Evolutionary conservation across 1,140 invertebrate species (phyloP), one percentile per base, ranked within the genome.

Genomic region (Drosophila tropicalis): DNA sequence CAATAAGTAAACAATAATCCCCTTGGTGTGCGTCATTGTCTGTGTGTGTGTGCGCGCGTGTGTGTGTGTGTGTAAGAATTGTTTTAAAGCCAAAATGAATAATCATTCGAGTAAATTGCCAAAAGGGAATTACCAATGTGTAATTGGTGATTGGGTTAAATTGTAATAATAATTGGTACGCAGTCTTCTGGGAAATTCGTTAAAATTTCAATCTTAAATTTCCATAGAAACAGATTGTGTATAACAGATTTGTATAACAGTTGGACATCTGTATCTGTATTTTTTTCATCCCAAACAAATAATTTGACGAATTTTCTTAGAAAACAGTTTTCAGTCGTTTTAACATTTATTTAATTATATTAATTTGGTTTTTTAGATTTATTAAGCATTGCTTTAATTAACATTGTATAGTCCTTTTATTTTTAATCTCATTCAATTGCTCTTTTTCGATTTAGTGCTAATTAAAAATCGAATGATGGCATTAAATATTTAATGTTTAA

Each of bases 401-500:
- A 63, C 70, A 57, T 64, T 62, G 29, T 68, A 64, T 39, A 64
- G 3, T 25, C 12, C 39, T 62, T 65, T 40, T 9, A 63, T 44
- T 75, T 63, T 17, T 39, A 29, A 51, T 67, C 5, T 60, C 60
- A 29, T 36, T 40, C 44, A 25, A 66, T 15, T n/a, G 40, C 56
- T 75, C 47, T 58, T 63, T 68, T 47, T 68, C 56, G 47, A 34
- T 17, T n/a, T 64, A 58, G 55, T 70, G 76, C 61, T 87, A 79
- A 82, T 82, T 86, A 79, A 87, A 79, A 87, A 86, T 76, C 76
- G 44, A 70, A 70, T 76, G 36, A 55, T 44, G 68, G 57, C 76
- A 58, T 81, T 85, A 79, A 72, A 82, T 78, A 66, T 79, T 83
- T 77, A 83, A 80, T 89, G 74, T 25, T 55, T 62, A 36, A 78